Evolutionary conservation across 1,140 invertebrate genomes (phyloP), one percentile per base, ranked within the genome.

Genomic region (Drusus annulatus): DNA sequence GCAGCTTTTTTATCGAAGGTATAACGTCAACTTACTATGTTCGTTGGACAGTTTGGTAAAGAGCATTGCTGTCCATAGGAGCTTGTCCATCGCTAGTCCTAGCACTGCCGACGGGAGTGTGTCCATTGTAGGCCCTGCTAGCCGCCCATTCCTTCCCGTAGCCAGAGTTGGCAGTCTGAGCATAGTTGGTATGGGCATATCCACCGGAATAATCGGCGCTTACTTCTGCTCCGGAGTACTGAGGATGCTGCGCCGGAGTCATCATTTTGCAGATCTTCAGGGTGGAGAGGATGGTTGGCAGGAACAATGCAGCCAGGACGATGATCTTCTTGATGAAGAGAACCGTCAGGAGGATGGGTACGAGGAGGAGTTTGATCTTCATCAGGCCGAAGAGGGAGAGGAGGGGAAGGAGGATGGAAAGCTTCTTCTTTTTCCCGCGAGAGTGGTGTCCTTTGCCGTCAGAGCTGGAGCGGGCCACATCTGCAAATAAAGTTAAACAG

Each of bases 291-390:
- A 94, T 83, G 21, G 92, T 90, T 0, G 93, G 93, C 6, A 93
- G 84, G 23, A 93, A 86, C 19, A 94, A 80, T 0, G 93, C 93
- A 1, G 90, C 92, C 0, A 93, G 81, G 3, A 94, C 85, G 8
- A 94, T 85, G 8, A 94, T 86, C 81, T 94, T 94, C 87, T 94
- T 94, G 77, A 94, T 93, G 81, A 93, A 89, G 78, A 94, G 89
- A 1, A 94, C 91, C 2, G 90, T 90, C 3, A 94, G 85, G 13
- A 94, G 89, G 13, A 94, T 91, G 0, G 93, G 92, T 5, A 93
- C 86, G 3, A 94, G 85, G 58, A 94, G 82, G 7, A 93, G 84
- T 78, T 94, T 94, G 2, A 92, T 86, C 86, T 94, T 94, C 60
- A 93, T 81, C 0, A 93, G 85, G 21, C 93, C 92, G 25, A 94